Conservation (phyloP, 2,888 invertebrate species). For the Melieria crassipennis region DNA sequence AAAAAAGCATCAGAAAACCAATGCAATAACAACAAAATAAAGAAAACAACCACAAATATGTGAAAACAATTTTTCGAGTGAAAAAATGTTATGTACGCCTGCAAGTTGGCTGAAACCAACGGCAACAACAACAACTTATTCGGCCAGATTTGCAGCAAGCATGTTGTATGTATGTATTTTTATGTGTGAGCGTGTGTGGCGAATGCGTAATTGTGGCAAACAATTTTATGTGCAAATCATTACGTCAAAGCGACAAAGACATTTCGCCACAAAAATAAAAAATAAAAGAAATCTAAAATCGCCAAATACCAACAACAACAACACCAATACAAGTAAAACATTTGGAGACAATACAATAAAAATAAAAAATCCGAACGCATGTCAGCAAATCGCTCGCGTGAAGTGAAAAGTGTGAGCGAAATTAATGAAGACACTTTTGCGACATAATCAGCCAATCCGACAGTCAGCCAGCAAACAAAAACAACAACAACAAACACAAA, state of each 20-base stretch:
- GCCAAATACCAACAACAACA: background rate
- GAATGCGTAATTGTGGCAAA: background rate
- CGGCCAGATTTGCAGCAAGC: background rate
- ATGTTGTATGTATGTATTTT: background rate
- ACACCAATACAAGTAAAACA: background rate
- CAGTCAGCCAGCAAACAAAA: too few species aligned
- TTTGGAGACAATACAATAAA: background rate
- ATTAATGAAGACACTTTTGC: constrained; percentile 2
- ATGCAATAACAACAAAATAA: background rate
- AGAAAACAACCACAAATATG: background rate
- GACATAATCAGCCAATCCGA: background rate
- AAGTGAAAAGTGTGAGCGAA: constrained; percentile 20
- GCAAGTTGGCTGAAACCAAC: background rate
- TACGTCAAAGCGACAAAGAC: background rate
- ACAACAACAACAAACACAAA: too few species aligned
- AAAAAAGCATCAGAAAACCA: too few species aligned
- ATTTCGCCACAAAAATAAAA: too few species aligned
- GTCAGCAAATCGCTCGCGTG: background rate
- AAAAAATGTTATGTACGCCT: background rate
- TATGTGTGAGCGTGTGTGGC: background rate
- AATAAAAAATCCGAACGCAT: background rate
- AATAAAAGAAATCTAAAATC: too few species aligned
- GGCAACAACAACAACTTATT: background rate
- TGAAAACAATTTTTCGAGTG: background rate
- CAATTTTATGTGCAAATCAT: background rate